Conservation (phyloP, 2,797 vertebrate genomes). For the Mormyrops attenuatus region DNA sequence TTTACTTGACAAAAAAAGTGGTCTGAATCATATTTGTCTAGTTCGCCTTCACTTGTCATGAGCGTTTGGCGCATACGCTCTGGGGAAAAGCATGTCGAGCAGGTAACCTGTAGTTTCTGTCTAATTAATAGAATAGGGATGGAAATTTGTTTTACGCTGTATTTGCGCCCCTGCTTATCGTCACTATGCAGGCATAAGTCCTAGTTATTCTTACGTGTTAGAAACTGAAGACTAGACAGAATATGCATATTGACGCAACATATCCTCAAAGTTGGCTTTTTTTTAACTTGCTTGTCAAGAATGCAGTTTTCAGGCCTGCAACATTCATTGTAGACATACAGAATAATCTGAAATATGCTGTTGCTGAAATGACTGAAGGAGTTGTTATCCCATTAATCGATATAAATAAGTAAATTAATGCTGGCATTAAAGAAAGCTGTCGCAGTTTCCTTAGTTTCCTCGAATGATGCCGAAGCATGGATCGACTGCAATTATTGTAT, state of each 20-base stretch:
- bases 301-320: neutral
- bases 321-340: neutral
- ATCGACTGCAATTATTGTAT: neutral
- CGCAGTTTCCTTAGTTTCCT: neutral
- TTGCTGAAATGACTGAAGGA: neutral
- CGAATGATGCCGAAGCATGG: neutral
- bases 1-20: neutral
- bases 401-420: neutral
- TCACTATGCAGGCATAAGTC: neutral
- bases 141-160: neutral
- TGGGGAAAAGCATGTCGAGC: neutral
- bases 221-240: neutral
- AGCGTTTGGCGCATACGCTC: neutral
- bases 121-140: neutral
- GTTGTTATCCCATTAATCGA: neutral
- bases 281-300: neutral
- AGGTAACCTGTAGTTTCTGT: neutral
- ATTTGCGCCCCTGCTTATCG: neutral
- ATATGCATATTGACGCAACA: neutral
- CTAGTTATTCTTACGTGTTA: neutral
- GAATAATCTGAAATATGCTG: neutral
- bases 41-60: neutral
- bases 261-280: neutral
- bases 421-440: neutral
- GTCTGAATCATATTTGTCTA: neutral